Conservation (phyloP, 2,888 invertebrate genomes). For the Acleris sparsana region DNA sequence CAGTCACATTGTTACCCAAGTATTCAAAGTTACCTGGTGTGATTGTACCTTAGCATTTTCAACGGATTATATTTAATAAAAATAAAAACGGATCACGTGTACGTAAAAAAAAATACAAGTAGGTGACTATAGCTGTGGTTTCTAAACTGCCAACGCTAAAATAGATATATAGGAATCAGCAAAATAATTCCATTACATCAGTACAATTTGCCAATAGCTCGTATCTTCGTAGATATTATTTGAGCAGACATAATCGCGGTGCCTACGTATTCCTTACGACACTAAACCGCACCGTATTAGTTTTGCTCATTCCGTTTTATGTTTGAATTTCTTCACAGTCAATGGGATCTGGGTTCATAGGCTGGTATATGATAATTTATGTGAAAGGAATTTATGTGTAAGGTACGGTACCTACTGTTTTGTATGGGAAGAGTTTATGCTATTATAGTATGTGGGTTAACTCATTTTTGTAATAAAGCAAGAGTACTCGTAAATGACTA, state of each 20-base stretch:
- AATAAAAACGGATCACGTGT: no score
- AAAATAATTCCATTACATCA: not conserved
- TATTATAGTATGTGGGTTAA: no score
- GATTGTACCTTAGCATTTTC: no score
- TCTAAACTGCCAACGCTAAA: no score
- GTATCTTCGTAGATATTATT: not conserved
- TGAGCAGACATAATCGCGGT: not conserved
- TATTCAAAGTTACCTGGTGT: no score
- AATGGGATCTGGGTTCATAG: slow-evolving; percentile 29
- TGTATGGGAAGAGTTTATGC: not conserved
- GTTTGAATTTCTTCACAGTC: slow-evolving; percentile 25
- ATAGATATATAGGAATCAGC: no score
- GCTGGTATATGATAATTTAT: slow-evolving; percentile 5
- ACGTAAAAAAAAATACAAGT: no score
- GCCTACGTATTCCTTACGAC: slow-evolving; percentile 19
- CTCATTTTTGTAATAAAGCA: no score
- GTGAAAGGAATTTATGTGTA: slow-evolving; percentile 8
- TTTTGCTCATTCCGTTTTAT: slow-evolving; percentile 24
- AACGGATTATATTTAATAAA: no score
- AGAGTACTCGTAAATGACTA: no score
- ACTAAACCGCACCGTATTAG: slow-evolving; percentile 21
- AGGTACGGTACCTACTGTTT: not conserved
- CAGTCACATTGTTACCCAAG: no score
- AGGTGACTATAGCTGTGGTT: no score
- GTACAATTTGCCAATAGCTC: not conserved